Evolutionary conservation across 2,888 invertebrate genomes (phyloP).

Genomic region (Erebia palarica): DNA sequence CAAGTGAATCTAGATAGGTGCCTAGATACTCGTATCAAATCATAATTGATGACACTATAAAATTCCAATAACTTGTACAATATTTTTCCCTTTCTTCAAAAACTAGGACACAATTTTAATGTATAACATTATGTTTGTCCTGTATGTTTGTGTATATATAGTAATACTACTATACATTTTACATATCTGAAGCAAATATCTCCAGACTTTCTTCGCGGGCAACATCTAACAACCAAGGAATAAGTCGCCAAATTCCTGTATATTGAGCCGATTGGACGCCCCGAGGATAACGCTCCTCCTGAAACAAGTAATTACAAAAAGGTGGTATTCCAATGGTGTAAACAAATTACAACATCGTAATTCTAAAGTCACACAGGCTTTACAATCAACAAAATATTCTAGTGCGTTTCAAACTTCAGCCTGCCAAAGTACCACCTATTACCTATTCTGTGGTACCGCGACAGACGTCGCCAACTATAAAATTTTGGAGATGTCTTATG

Average conservation of each 20-base stretch:
- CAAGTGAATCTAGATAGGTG: not conserved
- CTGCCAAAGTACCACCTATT: too few relatives aligned
- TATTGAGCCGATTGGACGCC: conserved; percentile 66
- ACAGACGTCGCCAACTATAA: too few relatives aligned
- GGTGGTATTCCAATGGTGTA: too few relatives aligned
- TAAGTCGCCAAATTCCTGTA: conserved; percentile 66
- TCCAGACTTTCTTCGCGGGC: conserved; percentile 51
- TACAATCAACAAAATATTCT: too few relatives aligned
- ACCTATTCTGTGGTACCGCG: too few relatives aligned
- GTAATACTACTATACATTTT: not conserved
- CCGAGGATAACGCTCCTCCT: conserved; percentile 65
- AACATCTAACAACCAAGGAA: conserved; percentile 63
- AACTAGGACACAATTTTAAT: not conserved
- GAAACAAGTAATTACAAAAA: conserved; percentile 22
- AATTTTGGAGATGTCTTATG: too few relatives aligned
- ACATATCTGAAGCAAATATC: conserved; percentile 30
- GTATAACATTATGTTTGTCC: too few relatives aligned
- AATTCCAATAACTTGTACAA: not conserved
- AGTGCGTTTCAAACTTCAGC: too few relatives aligned
- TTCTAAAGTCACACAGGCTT: too few relatives aligned
- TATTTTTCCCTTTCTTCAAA: not conserved
- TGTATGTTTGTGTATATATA: too few relatives aligned
- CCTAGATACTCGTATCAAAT: not conserved
- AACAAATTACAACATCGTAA: too few relatives aligned
- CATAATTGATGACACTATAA: not conserved